Conservation (phyloP, 2,888 invertebrate genomes). For the Agelastica alni region DNA sequence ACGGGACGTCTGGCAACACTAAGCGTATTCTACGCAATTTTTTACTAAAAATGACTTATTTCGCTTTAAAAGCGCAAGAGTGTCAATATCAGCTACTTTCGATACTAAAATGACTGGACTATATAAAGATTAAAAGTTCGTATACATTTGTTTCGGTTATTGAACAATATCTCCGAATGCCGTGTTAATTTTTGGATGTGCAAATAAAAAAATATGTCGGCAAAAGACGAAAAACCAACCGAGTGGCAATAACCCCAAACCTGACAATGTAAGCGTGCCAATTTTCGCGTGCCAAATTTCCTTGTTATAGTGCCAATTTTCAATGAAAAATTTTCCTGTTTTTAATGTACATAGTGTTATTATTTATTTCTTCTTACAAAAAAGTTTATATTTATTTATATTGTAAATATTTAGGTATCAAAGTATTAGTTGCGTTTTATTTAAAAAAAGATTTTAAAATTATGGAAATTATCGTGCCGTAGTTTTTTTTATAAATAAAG, state of each 20-base stretch:
- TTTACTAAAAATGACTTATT: too few relatives aligned
- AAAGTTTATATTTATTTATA: constrained; percentile 45
- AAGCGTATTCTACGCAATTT: too few relatives aligned
- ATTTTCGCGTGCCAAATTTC: constrained; percentile 48
- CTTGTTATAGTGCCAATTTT: constrained; percentile 43
- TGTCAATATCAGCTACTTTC: too few relatives aligned
- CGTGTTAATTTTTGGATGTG: constrained; percentile 6
- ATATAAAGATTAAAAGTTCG: too few relatives aligned
- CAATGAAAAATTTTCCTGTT: constrained; percentile 33
- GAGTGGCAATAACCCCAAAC: constrained; percentile 26
- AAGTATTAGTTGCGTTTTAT: constrained; percentile 36
- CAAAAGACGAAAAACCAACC: not conserved
- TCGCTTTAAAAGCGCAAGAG: too few relatives aligned
- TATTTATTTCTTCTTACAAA: constrained; percentile 42
- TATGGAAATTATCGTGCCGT: too few relatives aligned
- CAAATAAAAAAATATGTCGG: constrained; percentile 6
- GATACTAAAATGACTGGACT: too few relatives aligned
- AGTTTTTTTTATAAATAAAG: too few relatives aligned
- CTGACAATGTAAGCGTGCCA: constrained; percentile 43
- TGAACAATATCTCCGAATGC: not conserved
- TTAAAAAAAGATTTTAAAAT: too few relatives aligned
- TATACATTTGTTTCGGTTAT: too few relatives aligned
- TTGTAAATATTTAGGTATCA: constrained; percentile 41
- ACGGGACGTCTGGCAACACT: too few relatives aligned
- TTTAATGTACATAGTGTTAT: constrained; percentile 42